phyloP scores from a whole-genome alignment of 2,797 vertebrate species.

The Oceanodroma leucorhoa region DNA sequence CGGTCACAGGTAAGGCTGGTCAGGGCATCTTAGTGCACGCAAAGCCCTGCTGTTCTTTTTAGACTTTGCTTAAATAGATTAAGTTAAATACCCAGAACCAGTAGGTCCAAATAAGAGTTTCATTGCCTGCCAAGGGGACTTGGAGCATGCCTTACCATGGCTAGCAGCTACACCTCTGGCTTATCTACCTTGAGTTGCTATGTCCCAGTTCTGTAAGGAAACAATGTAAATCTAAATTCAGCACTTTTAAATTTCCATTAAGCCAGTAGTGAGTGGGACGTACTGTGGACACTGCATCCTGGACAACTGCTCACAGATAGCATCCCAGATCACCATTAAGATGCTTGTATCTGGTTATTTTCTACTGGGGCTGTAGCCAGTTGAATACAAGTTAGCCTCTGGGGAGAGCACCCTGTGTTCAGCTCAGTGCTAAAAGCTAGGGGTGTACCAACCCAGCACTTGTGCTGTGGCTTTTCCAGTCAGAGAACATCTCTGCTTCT shows the following conservation, averaged over 20 bases:
- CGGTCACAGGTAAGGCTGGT: background rate
- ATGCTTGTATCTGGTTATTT: background rate
- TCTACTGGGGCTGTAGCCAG: background rate
- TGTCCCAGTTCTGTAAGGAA: background rate
- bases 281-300: background rate
- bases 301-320: background rate
- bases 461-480: background rate
- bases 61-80: background rate
- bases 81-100: background rate
- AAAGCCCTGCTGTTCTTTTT: background rate
- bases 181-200: background rate
- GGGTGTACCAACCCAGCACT: background rate
- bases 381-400: background rate
- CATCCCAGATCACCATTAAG: background rate
- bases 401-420: background rate
- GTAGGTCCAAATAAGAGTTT: background rate
- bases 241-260: background rate
- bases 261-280: rapidly evolving
- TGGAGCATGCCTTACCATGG: background rate
- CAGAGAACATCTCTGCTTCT: background rate
- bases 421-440: background rate
- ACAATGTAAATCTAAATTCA: background rate
- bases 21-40: background rate
- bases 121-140: background rate
- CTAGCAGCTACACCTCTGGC: background rate